phyloP scores from a whole-genome alignment of 1,140 invertebrate species.

The Drosophila equinoxialis region DNA sequence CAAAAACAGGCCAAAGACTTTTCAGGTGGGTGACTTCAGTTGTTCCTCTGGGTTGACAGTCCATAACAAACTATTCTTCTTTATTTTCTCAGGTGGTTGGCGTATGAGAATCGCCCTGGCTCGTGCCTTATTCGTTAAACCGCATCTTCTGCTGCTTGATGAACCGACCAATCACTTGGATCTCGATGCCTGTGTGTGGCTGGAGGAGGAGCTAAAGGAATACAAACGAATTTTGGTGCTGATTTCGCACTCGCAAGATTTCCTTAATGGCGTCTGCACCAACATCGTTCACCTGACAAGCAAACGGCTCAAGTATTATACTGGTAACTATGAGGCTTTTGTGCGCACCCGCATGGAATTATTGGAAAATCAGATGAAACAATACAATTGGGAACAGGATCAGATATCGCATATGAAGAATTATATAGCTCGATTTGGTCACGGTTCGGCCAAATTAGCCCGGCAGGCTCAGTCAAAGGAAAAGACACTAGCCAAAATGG shows the following conservation, averaged over 20 bases:
- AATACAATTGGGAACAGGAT: conserved; percentile 99
- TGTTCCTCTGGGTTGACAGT: not conserved
- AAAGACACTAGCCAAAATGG: conserved; percentile 99
- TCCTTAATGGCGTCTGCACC: conserved; percentile 99
- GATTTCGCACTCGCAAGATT: conserved; percentile 99
- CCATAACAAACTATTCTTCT: not conserved
- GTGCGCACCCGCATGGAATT: conserved; percentile 95
- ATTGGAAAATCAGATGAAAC: conserved; percentile 99
- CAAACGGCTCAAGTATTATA: conserved; percentile 97
- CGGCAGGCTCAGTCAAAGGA: conserved; percentile 99
- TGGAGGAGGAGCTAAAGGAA: conserved; percentile 98
- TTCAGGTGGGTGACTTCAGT: conserved; percentile 85
- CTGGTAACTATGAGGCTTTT: conserved; percentile 98
- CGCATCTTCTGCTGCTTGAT: conserved; percentile 96
- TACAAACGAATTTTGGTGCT: conserved; percentile 99
- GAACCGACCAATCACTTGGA: conserved; percentile 99
- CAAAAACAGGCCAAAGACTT: conserved; percentile 96
- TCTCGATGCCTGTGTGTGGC: conserved; percentile 99
- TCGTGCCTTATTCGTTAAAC: conserved; percentile 94
- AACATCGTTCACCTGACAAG: conserved; percentile 99
- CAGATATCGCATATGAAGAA: conserved; percentile 99
- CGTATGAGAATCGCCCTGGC: conserved; percentile 99
- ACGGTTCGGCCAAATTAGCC: conserved; percentile 98
- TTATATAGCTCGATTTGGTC: conserved; percentile 99
- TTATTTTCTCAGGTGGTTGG: conserved; percentile 90